A percentile compares a stretch with the other conserved stretches of the same genome.
Conservation (phyloP, 2,888 invertebrate genomes). For the Gisinianus flammeolus region DNA sequence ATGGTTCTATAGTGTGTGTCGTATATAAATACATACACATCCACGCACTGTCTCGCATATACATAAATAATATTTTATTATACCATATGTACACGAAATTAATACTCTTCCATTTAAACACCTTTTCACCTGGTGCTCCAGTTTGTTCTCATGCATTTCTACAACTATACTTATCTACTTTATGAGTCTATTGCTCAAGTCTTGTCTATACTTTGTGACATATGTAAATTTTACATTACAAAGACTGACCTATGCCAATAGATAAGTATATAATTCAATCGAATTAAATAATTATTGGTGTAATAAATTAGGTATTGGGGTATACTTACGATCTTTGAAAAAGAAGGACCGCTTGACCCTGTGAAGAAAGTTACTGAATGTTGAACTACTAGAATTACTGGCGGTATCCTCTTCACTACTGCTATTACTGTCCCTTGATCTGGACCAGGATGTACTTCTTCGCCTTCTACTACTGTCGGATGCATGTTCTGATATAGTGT, state of each 20-base stretch:
- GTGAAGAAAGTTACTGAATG: slow-evolving; percentile 45
- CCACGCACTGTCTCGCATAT: too few species aligned
- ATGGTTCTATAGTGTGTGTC: too few species aligned
- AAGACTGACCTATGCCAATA: not conserved
- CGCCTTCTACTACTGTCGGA: not conserved
- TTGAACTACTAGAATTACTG: slow-evolving; percentile 13
- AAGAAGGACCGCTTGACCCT: slow-evolving; percentile 56
- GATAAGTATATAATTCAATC: slow-evolving; percentile 1
- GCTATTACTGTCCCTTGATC: slow-evolving; percentile 22
- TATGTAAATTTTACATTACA: not conserved
- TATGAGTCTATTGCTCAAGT: not conserved
- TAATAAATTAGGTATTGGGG: too few species aligned
- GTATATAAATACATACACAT: too few species aligned
- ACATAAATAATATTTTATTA: too few species aligned
- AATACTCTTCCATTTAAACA: too few species aligned
- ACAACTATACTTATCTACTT: not conserved
- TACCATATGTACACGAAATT: too few species aligned
- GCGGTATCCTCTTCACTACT: not conserved
- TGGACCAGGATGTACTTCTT: slow-evolving; percentile 27
- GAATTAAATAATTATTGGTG: too few species aligned
- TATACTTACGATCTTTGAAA: slow-evolving; percentile 32
- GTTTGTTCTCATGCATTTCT: not conserved
- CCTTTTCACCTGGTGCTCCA: too few species aligned
- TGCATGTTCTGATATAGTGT: slow-evolving; percentile 27
- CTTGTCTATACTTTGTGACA: not conserved